A percentile compares a stretch with the other conserved stretches of the same genome.
These are phyloP conservation scores for Rhinoderma darwinii DNA, from an alignment of 2,113 vertebrate species.

Conservation along the genomic window DNA sequence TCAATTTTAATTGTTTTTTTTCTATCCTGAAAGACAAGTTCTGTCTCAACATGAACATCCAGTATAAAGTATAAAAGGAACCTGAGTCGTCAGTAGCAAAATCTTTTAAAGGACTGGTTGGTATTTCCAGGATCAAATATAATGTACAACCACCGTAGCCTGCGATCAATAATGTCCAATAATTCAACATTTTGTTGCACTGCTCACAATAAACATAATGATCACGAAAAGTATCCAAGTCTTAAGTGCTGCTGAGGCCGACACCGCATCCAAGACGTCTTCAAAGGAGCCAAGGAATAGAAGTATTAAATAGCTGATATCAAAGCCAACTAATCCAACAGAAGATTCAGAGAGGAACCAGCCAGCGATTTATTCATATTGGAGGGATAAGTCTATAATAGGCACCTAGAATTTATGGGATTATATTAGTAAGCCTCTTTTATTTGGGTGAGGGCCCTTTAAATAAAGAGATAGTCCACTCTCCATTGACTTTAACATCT, in stretches of 20 bases:
- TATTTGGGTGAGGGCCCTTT: no score
- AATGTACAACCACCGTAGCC: constrained; percentile 37
- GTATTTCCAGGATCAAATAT: constrained; percentile 56
- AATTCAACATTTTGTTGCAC: constrained; percentile 38
- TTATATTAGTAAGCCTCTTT: not conserved
- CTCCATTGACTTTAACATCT: no score
- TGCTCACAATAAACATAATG: constrained; percentile 52
- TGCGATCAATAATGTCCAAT: constrained; percentile 52
- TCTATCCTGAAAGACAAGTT: not conserved
- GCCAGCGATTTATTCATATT: not conserved
- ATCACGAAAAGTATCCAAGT: constrained; percentile 41
- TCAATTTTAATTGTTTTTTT: not conserved
- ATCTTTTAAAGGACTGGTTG: constrained; percentile 48
- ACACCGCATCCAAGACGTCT: not conserved
- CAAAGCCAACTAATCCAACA: not conserved
- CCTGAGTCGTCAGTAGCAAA: not conserved
- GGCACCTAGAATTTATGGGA: not conserved
- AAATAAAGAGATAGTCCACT: no score
- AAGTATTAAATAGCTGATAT: not conserved
- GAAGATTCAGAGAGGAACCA: not conserved
- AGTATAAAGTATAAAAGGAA: constrained; percentile 30
- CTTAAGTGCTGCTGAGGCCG: constrained; percentile 29
- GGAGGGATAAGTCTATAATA: not conserved
- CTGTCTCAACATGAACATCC: constrained; percentile 17
- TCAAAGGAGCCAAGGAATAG: constrained; percentile 3